A percentile compares a stretch with the other conserved stretches of the same genome.
Evolutionary conservation across 2,797 vertebrate species (phyloP).

Genomic region (Huso huso): DNA sequence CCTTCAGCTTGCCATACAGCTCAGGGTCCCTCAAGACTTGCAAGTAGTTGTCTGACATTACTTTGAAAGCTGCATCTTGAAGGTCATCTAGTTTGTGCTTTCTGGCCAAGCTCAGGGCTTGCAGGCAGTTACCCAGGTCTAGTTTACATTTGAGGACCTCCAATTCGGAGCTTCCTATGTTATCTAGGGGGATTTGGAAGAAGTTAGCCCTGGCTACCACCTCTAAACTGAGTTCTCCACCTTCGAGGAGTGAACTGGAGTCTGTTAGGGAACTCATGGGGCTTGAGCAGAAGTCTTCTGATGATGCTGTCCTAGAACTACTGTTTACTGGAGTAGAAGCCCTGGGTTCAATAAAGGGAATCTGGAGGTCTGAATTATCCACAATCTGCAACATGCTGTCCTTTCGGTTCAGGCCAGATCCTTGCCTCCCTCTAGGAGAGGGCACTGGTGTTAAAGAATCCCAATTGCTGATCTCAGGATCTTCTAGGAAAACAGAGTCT

Average conservation of each 20-base stretch:
- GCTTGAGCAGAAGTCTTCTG: slow-evolving; percentile 20
- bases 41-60: slow-evolving; percentile 88
- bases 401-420: slow-evolving; percentile 48
- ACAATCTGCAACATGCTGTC: slow-evolving; percentile 61
- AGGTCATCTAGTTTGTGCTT: slow-evolving; percentile 53
- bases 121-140: slow-evolving; percentile 80
- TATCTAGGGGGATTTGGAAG: slow-evolving; percentile 34
- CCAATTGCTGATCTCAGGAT: not conserved
- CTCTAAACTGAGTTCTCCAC: slow-evolving; percentile 27
- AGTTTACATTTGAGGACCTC: slow-evolving; percentile 53
- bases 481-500: slow-evolving; percentile 41
- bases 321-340: not conserved
- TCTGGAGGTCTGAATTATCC: slow-evolving; percentile 54
- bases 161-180: slow-evolving; percentile 32
- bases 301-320: not conserved
- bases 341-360: slow-evolving; percentile 34
- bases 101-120: slow-evolving; percentile 69
- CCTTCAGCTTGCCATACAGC: slow-evolving; percentile 69
- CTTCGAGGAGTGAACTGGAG: slow-evolving; percentile 12
- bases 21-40: slow-evolving; percentile 71
- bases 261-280: slow-evolving; percentile 21
- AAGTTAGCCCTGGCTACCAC: slow-evolving; percentile 41
- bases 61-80: slow-evolving; percentile 64
- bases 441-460: slow-evolving; percentile 16
- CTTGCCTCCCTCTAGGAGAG: slow-evolving; percentile 22